Base-by-base conservation (phyloP, 1,140 invertebrate genomes). In the Leptoteleia sp. region DNA sequence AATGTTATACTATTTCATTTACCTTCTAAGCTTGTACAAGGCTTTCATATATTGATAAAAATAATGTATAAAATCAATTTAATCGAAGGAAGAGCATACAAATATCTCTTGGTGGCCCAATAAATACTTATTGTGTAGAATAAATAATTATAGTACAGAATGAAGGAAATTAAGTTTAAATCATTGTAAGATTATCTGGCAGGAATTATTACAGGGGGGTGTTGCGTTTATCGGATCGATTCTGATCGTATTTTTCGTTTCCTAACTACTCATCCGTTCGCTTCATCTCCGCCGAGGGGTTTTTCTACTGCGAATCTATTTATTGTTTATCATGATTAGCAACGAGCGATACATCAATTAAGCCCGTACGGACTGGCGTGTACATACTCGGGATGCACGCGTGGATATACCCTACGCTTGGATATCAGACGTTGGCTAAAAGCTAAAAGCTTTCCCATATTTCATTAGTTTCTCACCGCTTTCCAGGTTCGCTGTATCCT, bases 381-480 rank as follows among this genome's bases (percentile, higher is more conserved):
- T 72, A 75, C 61, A 67, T 67, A 68, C 57, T 76, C 75, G 42
- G 70, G 47, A 67, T 67, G 64, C 64, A 80, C 72, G 62, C 72
- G 72, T 80, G 55, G 55, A 80, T 76, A 70, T 80, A 62, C 62
- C 45, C 57, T 59, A 55, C 47, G 65, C 64, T 35, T 73, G 77
- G 81, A 87, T 83, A 85, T 86, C 84, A 87, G 84, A 87, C 84
- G 82, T 85, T 85, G 77, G 83, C 84, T 87, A 87, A 87, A 87
- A 87, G 85, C 85, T 87, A 87, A 87, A 87, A 87, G 85, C 85
- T 87, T 87, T 86, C 84, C 85, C 85, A 87, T 87, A 87, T 87
- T 87, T 87, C 85, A 87, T 87, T 87, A 87, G 84, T 85, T 82
- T 78, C 84, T 84, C 80, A 79, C 76, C 71, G 77, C 78, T 76